Percentiles rank a stretch among this genome's conserved stretches.
phyloP scores from a whole-genome alignment of 2,888 invertebrate genomes.

The Diabrotica balteata region DNA sequence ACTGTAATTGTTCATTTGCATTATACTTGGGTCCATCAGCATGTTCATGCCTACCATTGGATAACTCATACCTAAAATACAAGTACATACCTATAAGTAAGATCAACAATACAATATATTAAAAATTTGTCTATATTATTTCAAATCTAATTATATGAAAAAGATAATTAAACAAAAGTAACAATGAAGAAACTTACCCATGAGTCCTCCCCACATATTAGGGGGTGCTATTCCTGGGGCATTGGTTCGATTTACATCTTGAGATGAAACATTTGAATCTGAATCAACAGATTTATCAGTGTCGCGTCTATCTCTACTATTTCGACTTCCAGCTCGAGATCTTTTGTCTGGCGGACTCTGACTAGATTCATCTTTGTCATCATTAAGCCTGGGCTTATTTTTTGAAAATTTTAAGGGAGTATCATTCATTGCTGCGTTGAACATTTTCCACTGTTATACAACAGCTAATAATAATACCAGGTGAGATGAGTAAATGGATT shows the following conservation, averaged over 20 bases:
- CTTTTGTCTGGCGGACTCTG: conserved; percentile 48
- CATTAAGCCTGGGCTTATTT: conserved; percentile 61
- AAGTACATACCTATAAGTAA: no score
- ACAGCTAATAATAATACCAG: no score
- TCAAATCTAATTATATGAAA: no score
- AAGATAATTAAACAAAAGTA: no score
- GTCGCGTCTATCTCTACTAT: conserved; percentile 56
- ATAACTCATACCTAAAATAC: conserved; percentile 57
- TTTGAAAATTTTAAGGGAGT: conserved; percentile 70
- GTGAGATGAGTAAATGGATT: no score
- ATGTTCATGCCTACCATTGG: conserved; percentile 66
- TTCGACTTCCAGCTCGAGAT: conserved; percentile 24
- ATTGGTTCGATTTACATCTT: conserved; percentile 51
- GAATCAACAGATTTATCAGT: conserved; percentile 59
- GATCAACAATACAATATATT: no score
- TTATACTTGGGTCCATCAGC: conserved; percentile 72
- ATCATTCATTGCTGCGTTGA: conserved; percentile 61
- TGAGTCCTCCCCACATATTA: conserved; percentile 58
- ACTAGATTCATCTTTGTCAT: conserved; percentile 59
- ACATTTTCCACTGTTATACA: conserved; percentile 20
- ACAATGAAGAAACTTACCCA: conserved; percentile 45
- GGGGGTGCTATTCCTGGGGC: conserved; percentile 48
- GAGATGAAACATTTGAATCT: conserved; percentile 58
- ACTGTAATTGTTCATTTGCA: conserved; percentile 64
- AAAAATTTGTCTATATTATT: no score